Conservation (phyloP, 2,888 invertebrate species). For the Nemurella pictetii region DNA sequence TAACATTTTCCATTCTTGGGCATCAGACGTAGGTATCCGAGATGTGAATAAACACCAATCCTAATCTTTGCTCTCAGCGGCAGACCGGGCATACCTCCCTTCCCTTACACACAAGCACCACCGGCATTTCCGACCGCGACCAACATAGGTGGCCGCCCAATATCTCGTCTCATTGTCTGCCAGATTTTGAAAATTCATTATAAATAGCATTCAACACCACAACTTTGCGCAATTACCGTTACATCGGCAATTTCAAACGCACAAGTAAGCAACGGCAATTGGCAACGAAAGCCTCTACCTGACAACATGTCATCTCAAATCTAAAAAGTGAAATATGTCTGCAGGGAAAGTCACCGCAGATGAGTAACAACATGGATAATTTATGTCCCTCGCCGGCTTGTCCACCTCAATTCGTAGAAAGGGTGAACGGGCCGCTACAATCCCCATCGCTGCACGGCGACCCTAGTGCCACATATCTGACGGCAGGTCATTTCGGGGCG, state of each 20-base stretch:
- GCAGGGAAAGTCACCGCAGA: not conserved
- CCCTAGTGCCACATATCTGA: not conserved
- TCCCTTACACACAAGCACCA: too few relatives aligned
- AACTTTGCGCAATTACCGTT: not conserved
- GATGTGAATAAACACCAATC: not conserved
- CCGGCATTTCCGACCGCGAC: conserved; percentile 19
- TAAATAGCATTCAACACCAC: not conserved
- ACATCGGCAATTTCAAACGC: not conserved
- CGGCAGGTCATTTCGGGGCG: not conserved
- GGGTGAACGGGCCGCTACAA: not conserved
- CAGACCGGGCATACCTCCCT: not conserved
- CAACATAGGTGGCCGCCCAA: not conserved
- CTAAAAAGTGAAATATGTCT: not conserved
- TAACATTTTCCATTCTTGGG: conserved; percentile 8
- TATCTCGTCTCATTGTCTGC: not conserved
- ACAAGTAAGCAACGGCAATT: not conserved
- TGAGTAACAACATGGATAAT: not conserved
- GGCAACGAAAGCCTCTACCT: not conserved
- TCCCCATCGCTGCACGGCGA: not conserved
- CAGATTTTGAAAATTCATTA: not conserved
- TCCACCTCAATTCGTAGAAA: not conserved
- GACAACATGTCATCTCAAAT: not conserved
- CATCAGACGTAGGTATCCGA: not conserved
- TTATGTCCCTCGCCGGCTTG: not conserved
- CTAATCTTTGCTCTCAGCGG: not conserved